Evolutionary conservation across 1,140 invertebrate genomes (phyloP).

Genomic region (Drosophila repleta): DNA sequence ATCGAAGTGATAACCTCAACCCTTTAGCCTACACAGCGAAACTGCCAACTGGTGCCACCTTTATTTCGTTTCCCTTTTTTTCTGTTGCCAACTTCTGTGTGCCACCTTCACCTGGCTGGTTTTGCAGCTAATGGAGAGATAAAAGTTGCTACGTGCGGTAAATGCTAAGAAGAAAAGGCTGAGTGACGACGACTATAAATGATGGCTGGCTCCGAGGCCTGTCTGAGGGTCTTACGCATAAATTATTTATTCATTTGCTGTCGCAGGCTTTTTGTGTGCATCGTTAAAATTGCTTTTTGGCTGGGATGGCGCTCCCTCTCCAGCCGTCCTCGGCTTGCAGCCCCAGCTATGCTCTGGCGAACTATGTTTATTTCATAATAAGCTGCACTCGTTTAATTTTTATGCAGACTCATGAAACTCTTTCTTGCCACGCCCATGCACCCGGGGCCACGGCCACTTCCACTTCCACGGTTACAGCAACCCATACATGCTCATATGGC

Average conservation of each 20-base stretch:
- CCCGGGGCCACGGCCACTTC: too few relatives aligned
- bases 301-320: background rate
- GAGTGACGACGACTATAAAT: conserved; percentile 50
- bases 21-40: conserved; percentile 19
- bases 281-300: conserved; percentile 63
- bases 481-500: conserved; percentile 22
- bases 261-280: conserved; percentile 59
- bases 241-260: conserved; percentile 80
- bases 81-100: background rate
- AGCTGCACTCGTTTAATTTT: conserved; percentile 44
- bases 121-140: conserved; percentile 75
- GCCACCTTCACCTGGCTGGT: conserved; percentile 1
- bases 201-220: conserved; percentile 32
- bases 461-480: too few relatives aligned
- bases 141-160: conserved; percentile 75
- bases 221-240: conserved; percentile 59
- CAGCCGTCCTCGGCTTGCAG: background rate
- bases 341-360: conserved; percentile 19
- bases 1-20: conserved; percentile 29
- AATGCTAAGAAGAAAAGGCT: conserved; percentile 47
- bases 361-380: conserved; percentile 57
- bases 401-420: conserved; percentile 19
- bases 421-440: conserved; percentile 12
- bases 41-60: conserved; percentile 2
- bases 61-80: background rate